phyloP scores from a whole-genome alignment of 1,140 invertebrate genomes.

The Tigriopus japonicus region DNA sequence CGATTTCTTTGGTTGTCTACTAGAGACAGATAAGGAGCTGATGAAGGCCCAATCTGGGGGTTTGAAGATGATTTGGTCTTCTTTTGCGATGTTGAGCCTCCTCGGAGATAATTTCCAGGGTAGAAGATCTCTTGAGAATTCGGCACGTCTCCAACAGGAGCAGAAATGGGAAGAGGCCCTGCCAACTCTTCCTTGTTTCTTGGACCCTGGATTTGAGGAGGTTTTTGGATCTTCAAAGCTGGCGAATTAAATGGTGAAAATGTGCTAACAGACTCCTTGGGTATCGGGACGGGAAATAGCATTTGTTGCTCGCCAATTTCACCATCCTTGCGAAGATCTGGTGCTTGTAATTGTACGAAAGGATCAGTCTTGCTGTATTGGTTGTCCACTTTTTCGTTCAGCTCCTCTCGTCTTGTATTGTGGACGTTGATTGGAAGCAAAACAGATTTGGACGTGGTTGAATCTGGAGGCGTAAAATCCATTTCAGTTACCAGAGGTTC shows the following conservation, averaged over 20 bases:
- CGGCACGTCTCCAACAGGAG: not conserved
- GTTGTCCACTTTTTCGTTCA: not conserved
- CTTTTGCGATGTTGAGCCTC: not conserved
- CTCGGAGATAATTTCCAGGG: not conserved
- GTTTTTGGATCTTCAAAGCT: too few species aligned
- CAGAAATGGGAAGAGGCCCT: not conserved
- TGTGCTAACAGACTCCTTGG: not conserved
- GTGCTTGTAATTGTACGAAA: not conserved
- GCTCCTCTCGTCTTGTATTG: not conserved
- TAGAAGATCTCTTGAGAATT: not conserved
- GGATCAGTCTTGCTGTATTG: not conserved
- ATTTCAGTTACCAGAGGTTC: not conserved
- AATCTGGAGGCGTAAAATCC: not conserved
- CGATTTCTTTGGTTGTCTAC: not conserved
- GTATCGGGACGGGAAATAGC: not conserved
- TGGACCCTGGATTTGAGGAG: too few species aligned
- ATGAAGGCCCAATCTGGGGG: not conserved
- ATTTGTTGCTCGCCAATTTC: not conserved
- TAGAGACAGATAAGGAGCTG: not conserved
- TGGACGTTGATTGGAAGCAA: not conserved
- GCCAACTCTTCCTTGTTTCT: not conserved
- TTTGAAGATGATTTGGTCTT: not conserved
- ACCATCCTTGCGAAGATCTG: not conserved
- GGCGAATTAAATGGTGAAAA: not conserved
- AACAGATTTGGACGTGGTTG: too few species aligned